phyloP scores from a whole-genome alignment of 2,888 invertebrate species.

The Theretra japonica region DNA sequence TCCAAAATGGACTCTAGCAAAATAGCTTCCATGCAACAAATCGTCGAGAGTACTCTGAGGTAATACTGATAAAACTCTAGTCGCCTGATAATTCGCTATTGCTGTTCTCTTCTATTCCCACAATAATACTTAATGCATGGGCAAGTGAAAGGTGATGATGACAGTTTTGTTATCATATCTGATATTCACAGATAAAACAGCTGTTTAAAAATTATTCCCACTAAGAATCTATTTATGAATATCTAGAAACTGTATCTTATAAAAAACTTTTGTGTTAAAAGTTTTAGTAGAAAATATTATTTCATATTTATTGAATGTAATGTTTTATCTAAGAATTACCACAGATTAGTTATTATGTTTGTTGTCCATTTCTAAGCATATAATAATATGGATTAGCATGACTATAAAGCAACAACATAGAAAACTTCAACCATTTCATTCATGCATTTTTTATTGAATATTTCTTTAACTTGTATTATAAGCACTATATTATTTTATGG shows the following conservation, averaged over 20 bases:
- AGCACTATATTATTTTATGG: too few relatives aligned
- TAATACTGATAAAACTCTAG: constrained; percentile 50
- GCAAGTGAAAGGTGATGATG: constrained; percentile 35
- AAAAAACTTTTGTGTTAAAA: background rate
- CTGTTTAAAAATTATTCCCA: constrained; percentile 38
- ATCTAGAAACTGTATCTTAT: background rate
- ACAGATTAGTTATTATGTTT: too few relatives aligned
- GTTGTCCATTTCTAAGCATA: too few relatives aligned
- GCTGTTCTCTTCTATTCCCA: constrained; percentile 1
- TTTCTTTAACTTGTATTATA: too few relatives aligned
- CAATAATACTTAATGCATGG: constrained; percentile 29
- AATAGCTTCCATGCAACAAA: constrained; percentile 85
- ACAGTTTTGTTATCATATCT: constrained; percentile 39
- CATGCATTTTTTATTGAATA: too few relatives aligned
- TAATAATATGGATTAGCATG: too few relatives aligned
- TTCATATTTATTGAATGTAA: background rate
- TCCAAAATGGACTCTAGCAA: constrained; percentile 78
- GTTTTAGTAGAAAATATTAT: background rate
- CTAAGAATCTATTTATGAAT: background rate
- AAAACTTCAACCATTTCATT: too few relatives aligned
- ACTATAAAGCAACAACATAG: too few relatives aligned
- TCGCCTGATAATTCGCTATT: constrained; percentile 18
- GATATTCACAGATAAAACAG: constrained; percentile 39
- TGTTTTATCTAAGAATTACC: background rate
- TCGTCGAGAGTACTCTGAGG: constrained; percentile 87